Percentiles rank a stretch among this genome's conserved stretches.
Conservation (phyloP, 2,797 vertebrate genomes). For the Sebastes diploproa region DNA sequence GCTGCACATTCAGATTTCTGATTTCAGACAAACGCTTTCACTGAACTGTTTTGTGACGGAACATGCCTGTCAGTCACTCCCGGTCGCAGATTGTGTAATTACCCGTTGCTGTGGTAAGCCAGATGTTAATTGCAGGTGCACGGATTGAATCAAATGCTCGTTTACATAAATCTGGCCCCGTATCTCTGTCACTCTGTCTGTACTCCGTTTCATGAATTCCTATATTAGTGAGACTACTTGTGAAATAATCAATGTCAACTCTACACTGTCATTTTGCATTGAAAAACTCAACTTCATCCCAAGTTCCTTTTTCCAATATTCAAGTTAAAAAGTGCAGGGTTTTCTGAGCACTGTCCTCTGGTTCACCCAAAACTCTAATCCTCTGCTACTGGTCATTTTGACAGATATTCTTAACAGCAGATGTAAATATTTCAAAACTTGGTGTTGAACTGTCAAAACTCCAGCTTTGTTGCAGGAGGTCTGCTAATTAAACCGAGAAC, state of each 20-base stretch:
- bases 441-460: constrained; percentile 28
- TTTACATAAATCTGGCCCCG: background rate
- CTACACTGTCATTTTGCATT: no score
- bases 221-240: no score
- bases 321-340: background rate
- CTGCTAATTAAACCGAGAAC: constrained; percentile 46
- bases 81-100: background rate
- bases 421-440: constrained; percentile 7
- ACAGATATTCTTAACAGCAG: background rate
- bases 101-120: background rate
- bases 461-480: constrained; percentile 12
- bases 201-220: background rate
- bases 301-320: background rate
- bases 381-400: background rate
- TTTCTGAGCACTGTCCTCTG: background rate
- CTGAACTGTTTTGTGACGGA: background rate
- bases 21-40: background rate
- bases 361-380: background rate
- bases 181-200: background rate
- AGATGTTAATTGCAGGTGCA: background rate
- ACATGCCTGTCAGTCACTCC: background rate
- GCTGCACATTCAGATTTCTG: background rate
- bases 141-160: background rate
- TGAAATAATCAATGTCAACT: no score
- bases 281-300: background rate